A percentile compares a stretch with the other conserved stretches of the same genome.
Conservation (phyloP, 2,888 invertebrate genomes). For the Periphyllus acericola region DNA sequence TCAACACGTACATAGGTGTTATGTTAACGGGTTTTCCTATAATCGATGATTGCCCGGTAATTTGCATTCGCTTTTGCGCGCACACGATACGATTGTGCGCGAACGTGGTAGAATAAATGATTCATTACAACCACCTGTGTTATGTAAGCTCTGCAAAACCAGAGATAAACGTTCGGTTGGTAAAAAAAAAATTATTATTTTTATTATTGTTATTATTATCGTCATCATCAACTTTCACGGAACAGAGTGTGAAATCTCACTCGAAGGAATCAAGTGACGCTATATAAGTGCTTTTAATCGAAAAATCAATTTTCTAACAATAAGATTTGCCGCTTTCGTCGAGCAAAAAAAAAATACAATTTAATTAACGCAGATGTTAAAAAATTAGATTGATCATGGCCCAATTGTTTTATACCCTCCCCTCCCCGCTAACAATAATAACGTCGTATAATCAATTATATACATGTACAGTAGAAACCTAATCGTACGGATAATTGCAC, state of each 20-base stretch:
- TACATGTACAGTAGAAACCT: background rate
- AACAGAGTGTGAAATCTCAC: slow-evolving; percentile 29
- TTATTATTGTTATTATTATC: too few species aligned
- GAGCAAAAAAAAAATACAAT: background rate
- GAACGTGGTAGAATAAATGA: background rate
- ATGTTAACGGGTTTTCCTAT: background rate
- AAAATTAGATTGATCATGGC: background rate
- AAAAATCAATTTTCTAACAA: background rate
- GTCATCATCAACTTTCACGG: slow-evolving; percentile 11
- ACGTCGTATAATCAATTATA: background rate
- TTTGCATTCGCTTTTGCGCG: background rate
- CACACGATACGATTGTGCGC: background rate
- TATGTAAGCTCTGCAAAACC: background rate
- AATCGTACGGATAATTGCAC: background rate
- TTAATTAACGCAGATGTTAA: background rate
- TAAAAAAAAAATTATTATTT: background rate
- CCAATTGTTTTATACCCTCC: background rate
- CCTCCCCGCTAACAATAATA: background rate
- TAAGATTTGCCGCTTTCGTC: background rate
- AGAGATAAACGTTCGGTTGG: background rate
- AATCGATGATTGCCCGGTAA: background rate
- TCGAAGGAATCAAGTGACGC: background rate
- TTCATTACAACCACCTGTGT: background rate
- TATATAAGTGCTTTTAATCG: background rate
- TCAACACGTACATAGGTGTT: background rate